Percentiles rank a stretch among this genome's conserved stretches.
phyloP scores from a whole-genome alignment of 2,888 invertebrate species.

The Craniophora ligustri region DNA sequence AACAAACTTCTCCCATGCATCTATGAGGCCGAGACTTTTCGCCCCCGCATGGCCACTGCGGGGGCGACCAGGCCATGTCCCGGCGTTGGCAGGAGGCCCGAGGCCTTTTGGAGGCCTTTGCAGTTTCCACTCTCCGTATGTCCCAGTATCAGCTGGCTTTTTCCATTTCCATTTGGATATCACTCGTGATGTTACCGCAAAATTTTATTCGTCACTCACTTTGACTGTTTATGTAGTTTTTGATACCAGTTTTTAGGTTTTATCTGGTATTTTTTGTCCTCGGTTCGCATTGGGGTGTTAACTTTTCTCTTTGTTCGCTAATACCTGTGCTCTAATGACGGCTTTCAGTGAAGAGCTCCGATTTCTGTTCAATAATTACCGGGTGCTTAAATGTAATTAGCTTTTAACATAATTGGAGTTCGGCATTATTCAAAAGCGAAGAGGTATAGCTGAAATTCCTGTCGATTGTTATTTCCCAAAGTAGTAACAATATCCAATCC shows the following conservation, averaged over 20 bases:
- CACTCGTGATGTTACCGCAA: conserved; percentile 79
- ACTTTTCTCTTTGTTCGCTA: conserved; percentile 13
- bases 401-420: conserved; percentile 52
- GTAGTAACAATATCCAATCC: conserved; percentile 23
- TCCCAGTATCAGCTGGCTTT: conserved; percentile 79
- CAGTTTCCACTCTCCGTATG: conserved; percentile 84
- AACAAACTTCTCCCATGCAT: conserved; percentile 74
- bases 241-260: conserved; percentile 25
- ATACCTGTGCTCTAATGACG: conserved; percentile 25
- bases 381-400: conserved; percentile 51
- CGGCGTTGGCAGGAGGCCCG: conserved; percentile 65
- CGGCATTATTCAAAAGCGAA: conserved; percentile 38
- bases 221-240: conserved; percentile 52
- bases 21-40: conserved; percentile 62
- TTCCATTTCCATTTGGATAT: conserved; percentile 87
- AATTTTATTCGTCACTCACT: conserved; percentile 65
- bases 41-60: conserved; percentile 71
- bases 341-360: conserved; percentile 19
- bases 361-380: conserved; percentile 51
- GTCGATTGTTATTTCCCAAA: conserved; percentile 16
- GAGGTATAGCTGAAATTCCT: conserved; percentile 25
- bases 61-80: conserved; percentile 87
- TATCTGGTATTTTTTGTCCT: conserved; percentile 23
- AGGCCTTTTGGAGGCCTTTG: conserved; percentile 71
- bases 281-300: conserved; percentile 39